These are phyloP conservation scores for Tachina lurida DNA, from an alignment of 2,888 invertebrate species.

Conservation along the genomic window DNA sequence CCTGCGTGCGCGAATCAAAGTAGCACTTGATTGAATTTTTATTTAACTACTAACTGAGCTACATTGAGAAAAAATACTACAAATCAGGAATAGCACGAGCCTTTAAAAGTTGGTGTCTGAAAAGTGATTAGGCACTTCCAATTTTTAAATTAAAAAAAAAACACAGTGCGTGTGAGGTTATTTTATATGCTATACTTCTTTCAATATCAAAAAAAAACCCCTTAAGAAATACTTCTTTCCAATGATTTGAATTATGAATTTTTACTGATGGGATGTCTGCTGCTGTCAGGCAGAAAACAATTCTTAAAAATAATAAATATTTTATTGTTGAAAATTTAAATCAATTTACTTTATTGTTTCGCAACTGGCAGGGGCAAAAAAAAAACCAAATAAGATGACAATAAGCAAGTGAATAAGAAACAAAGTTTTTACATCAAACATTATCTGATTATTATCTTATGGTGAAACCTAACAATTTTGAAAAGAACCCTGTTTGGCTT, in stretches of 20 bases:
- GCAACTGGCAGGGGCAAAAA: neutral
- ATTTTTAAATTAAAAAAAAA: too few species aligned
- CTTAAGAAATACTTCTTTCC: neutral
- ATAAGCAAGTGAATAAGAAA: neutral
- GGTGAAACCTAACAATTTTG: conserved; percentile 17
- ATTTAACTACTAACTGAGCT: too few species aligned
- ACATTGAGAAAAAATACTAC: too few species aligned
- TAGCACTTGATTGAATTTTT: too few species aligned
- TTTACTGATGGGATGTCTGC: neutral
- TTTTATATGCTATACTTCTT: too few species aligned
- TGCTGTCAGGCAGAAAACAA: neutral
- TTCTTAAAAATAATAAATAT: neutral
- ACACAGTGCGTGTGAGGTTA: too few species aligned
- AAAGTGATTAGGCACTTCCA: too few species aligned
- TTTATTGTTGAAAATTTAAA: conserved; percentile 24
- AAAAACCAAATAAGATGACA: conserved; percentile 9
- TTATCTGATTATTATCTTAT: conserved; percentile 48
- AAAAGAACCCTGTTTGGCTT: conserved; percentile 1
- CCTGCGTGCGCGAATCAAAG: too few species aligned
- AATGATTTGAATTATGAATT: neutral
- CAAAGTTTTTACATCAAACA: conserved; percentile 33
- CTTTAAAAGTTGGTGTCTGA: too few species aligned
- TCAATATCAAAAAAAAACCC: neutral
- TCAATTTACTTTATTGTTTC: conserved; percentile 27
- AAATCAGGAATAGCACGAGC: too few species aligned